Evolutionary conservation across 2,888 invertebrate species (phyloP).

Genomic region (Colostygia pectinataria): DNA sequence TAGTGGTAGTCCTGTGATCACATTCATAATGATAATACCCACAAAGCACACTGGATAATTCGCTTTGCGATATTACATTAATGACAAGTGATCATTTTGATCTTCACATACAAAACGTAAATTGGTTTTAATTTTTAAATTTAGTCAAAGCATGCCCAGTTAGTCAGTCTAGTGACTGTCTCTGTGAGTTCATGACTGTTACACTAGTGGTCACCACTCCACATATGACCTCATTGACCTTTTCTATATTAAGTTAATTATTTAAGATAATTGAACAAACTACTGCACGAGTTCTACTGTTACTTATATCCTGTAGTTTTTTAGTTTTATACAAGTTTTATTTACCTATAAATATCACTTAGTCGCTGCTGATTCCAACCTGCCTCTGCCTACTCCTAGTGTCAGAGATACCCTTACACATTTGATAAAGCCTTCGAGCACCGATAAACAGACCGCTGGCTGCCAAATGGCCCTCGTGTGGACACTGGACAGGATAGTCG

Average conservation of each 20-base stretch:
- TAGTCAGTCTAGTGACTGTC: too few species aligned
- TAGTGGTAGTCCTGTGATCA: not conserved
- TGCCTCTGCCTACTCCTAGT: not conserved
- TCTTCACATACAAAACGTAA: too few species aligned
- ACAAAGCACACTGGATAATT: not conserved
- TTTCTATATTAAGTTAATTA: too few species aligned
- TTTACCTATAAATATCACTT: not conserved
- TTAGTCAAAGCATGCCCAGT: too few species aligned
- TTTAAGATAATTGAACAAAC: too few species aligned
- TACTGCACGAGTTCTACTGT: not conserved
- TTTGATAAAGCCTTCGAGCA: not conserved
- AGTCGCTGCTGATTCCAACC: not conserved
- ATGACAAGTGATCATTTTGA: too few species aligned
- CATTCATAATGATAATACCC: conserved; percentile 3
- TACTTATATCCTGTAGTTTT: too few species aligned
- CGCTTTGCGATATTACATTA: not conserved
- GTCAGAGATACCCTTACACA: not conserved
- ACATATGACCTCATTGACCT: too few species aligned
- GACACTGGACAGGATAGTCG: conserved; percentile 40
- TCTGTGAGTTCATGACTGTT: too few species aligned
- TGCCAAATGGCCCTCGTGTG: conserved; percentile 23
- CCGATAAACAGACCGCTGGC: conserved; percentile 10
- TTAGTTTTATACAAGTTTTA: too few species aligned
- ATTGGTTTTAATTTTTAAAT: too few species aligned
- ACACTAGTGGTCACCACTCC: too few species aligned